Evolutionary conservation across 2,888 invertebrate genomes (phyloP), one percentile per base, ranked within the genome.

Genomic region (Colletes collaris): DNA sequence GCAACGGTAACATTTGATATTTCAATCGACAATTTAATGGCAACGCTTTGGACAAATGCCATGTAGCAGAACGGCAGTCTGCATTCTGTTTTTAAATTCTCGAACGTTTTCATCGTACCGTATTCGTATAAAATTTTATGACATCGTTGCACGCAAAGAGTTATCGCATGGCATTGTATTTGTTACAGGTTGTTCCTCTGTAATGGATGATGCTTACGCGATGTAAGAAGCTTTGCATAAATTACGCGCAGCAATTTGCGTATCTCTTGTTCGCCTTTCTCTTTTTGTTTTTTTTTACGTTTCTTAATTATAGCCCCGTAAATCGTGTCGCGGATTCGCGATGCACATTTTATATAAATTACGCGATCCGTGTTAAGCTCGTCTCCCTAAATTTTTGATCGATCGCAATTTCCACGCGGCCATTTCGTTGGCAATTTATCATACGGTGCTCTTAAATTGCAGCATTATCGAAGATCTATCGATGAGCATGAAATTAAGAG

Each of bases 201-300:
- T 50, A 56, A 64, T 65, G 46, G 60, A 72, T 53, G 60, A 73
- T 69, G 66, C 55, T 70, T 69, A 53, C 70, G 70, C 74, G 74
- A 70, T 66, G 50, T 74, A 80, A 80, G 74, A 72, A 79, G 79
- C 69, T 74, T 79, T 79, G 58, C 63, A 79, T 79, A 81, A 79
- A 79, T 81, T 81, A 67, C 62, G 13, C 11, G 8, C 27, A 19
- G 62, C 69, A 66, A 50, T 76, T 73, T 66, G 49, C 64, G 35
- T 72, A 40, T 63, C 49, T 58, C 27, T 3, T 35, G 13, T 10
- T 4, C 8, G 5, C 10, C 3, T 37, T 27, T 19, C 10, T 5
- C 16, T 44, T 4, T 40, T 40, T 16, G 16, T 8, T 13, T 52
- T 13, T 13, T 13, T n/a, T 13, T 11, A 4, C 2, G 2, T 53